phyloP scores from a whole-genome alignment of 2,797 vertebrate genomes.

The Falco novaeseelandiae region DNA sequence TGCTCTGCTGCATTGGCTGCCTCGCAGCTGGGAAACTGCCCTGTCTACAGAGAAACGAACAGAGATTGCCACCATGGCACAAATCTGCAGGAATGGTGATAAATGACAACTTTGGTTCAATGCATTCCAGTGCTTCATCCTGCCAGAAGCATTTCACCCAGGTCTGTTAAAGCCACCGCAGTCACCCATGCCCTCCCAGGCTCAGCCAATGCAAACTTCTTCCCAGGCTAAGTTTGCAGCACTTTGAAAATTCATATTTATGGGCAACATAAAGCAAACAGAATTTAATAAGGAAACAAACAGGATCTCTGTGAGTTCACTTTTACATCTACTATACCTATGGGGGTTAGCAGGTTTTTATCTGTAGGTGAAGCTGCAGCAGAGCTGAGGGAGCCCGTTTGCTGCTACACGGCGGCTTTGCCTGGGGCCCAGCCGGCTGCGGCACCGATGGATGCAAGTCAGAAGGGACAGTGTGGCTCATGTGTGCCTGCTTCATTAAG shows the following conservation, averaged over 20 bases:
- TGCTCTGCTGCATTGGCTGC: fast-evolving
- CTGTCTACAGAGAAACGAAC: background rate
- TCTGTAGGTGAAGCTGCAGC: background rate
- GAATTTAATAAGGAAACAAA: background rate
- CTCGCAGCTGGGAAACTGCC: background rate
- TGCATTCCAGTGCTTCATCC: background rate
- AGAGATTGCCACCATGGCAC: background rate
- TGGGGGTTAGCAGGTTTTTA: background rate
- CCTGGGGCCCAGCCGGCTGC: background rate
- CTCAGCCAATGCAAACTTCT: background rate
- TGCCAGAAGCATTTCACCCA: background rate
- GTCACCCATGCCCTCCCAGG: fast-evolving
- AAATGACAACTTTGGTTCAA: background rate
- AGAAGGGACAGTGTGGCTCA: background rate
- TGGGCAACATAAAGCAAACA: background rate
- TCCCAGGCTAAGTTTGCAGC: fast-evolving
- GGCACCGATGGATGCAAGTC: background rate
- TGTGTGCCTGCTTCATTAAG: background rate
- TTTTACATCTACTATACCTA: background rate
- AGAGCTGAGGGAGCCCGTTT: background rate
- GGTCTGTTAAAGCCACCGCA: background rate
- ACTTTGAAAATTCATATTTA: background rate
- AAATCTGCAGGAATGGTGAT: background rate
- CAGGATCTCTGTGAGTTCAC: background rate
- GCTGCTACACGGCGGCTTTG: fast-evolving